Evolutionary conservation across 1,140 invertebrate species (phyloP), one percentile per base, ranked within the genome.

Genomic region (Rhagoletis pomonella): DNA sequence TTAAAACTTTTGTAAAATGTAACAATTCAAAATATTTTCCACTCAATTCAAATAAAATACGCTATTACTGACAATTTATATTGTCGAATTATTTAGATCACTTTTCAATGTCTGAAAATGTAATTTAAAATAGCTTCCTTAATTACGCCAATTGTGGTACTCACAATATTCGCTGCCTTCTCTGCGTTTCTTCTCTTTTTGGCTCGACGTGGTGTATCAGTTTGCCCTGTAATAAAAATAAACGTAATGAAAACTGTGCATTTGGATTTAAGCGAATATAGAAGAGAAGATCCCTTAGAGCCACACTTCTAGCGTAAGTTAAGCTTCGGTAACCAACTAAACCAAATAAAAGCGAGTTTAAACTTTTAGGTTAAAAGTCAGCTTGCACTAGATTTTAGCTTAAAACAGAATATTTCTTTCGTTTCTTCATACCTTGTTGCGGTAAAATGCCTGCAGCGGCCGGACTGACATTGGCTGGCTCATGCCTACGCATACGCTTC

Each of bases 111-210:
- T 88, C 87, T 73, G 62, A 88, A 88, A 67, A 89, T 77, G 64
- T 69, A 77, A 84, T 84, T 47, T 67, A 73, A 64, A 85, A 89
- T 89, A 85, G 85, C 84, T 89, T 90, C 88, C 88, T 88, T 88
- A 85, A 89, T 86, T 88, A 73, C 87, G 88, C 59, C 81, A 87
- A 89, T 89, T 87, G 85, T 89, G 90, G 86, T 92, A 93, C 92
- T 93, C 90, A 93, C 92, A 90, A 93, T 93, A 89, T 93, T 93
- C 50, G 90, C 89, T 85, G 90, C 88, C 88, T 93, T 93, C 84
- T 93, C 92, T 7, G 90, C 88, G 87, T 92, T 92, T 67, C 92
- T 90, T 73, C 92, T 89, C 86, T 93, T 93, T 88, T 92, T 91
- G n/a, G 92, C 92, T 12, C 92, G 90, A 85, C 92, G 90, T 3